Evolutionary conservation across 2,888 invertebrate species (phyloP), one percentile per base, ranked within the genome.

Genomic region (Erynnis tages): DNA sequence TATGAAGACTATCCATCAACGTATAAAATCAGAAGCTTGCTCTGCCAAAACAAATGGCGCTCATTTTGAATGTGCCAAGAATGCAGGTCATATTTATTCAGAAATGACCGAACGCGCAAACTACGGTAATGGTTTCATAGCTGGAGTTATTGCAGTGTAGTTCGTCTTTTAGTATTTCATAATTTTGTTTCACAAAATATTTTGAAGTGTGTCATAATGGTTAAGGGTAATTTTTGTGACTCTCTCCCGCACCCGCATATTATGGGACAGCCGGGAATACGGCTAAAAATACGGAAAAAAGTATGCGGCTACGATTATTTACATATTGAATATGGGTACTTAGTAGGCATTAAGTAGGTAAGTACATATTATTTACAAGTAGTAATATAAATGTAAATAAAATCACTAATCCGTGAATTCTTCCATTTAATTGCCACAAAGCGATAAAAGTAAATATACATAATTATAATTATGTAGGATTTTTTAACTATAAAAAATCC

Each of bases 391-490:
- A 32, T 48, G 32, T 49, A 49, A 34, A 49, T 49, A 49, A 16
- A 16, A 17, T 21, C 29, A 34, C 11, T 34, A 55, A 54, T 57
- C 76, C 75, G 86, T 87, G 85, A 86, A 84, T 85, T 87, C 85
- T 85, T 87, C 79, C 80, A 73, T 59, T 71, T 72, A 68, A 71
- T 70, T 85, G 87, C 86, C 86, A 86, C 49, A 49, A 34, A 34
- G 23, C 4, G 17, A 27, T 27, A 25, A 16, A 23, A 11, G 37
- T 40, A 32, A 41, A 32, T n/a, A 16, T 30, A 8, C 25, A 25
- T 27, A 16, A 8, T 21, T 41, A 16, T 29, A 5, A 2, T 16
- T n/a, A n/a, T n/a, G n/a, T n/a, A n/a, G n/a, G n/a, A n/a, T n/a
- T n/a, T n/a, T n/a, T n/a, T n/a, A n/a, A n/a, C n/a, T n/a, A n/a